Conservation (phyloP, 2,113 vertebrate species). For the Zootoca vivipara region DNA sequence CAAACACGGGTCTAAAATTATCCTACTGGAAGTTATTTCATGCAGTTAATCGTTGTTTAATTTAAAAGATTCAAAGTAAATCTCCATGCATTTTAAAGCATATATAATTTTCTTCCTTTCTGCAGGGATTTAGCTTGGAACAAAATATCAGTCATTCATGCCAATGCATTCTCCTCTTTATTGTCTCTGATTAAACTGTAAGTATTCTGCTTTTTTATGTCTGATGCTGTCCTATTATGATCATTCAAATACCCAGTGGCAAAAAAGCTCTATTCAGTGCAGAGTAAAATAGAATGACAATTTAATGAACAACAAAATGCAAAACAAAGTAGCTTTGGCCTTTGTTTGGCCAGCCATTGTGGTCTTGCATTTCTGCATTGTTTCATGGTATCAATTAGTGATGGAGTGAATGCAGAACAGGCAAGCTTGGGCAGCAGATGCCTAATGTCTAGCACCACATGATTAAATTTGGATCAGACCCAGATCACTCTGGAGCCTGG, state of each 20-base stretch:
- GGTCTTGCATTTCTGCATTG: not conserved
- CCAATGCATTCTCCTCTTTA: constrained; percentile 85
- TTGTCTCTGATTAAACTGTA: constrained; percentile 91
- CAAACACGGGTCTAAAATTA: not conserved
- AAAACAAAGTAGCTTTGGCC: not conserved
- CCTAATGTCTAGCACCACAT: not conserved
- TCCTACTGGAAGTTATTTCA: constrained; percentile 34
- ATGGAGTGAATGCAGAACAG: not conserved
- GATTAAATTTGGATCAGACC: not conserved
- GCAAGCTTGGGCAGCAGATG: not conserved
- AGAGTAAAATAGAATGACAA: not conserved
- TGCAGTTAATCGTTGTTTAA: constrained; percentile 46
- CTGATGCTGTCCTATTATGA: constrained; percentile 6
- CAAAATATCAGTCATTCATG: constrained; percentile 82
- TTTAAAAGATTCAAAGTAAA: constrained; percentile 54
- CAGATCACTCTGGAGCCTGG: not conserved
- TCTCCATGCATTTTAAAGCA: constrained; percentile 48
- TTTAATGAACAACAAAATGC: not conserved
- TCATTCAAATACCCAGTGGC: not conserved
- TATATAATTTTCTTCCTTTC: constrained; percentile 51
- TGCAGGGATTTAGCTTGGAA: constrained; percentile 92
- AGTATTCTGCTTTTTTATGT: constrained; percentile 71
- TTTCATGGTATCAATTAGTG: not conserved
- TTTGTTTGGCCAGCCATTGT: not conserved
- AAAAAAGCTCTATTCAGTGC: not conserved